Base-by-base conservation (phyloP, 2,113 vertebrate species). In the Nothoprocta pentlandii region DNA sequence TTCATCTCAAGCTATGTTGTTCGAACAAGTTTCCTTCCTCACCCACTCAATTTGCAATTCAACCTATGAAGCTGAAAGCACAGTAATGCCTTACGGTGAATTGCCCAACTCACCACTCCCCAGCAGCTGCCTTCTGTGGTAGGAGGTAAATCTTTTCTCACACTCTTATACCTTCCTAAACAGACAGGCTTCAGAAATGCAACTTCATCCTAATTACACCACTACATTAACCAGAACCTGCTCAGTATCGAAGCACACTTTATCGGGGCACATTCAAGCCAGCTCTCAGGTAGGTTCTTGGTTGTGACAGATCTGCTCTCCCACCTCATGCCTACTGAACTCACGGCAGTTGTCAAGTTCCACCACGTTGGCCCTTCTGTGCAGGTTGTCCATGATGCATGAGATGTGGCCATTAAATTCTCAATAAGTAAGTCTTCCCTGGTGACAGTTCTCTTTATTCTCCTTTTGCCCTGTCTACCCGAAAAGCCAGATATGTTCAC, bases 21-120 rank as follows among this genome's bases (percentile, higher is more conserved):
- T 87, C 77, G 58, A 66, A 93, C 95, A 96, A 94, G 95, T 91
- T 91, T 90, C 83, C 42, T 39, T 94, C 86, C 83, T 90, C 91
- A 44, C 86, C 89, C 92, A 93, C 83, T 93, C 64, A 78, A 75
- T 73, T 36, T 59, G 89, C 88, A 90, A 13, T 19, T 47, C 46
- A 30, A 12, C 42, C 19, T 10, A 6, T 13, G 70, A 53, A 94
- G 76, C 88, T 96, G 94, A 79, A 62, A 66, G 47, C 64, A 84
- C 89, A 90, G 6, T 41, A 71, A 64, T 53, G 80, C 41, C 89
- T 26, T 61, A 36, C 77, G 81, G 83, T 66, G 63, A 49, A 71
- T 92, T 96, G 74, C 92, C 61, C 92, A 92, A 94, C 47, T 25
- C 47, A 62, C 92, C 92, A 78, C 94, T 41, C 95, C 95, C 73